These are phyloP conservation scores for Pampus argenteus DNA, from an alignment of 2,797 vertebrate genomes.

Conservation along the genomic window DNA sequence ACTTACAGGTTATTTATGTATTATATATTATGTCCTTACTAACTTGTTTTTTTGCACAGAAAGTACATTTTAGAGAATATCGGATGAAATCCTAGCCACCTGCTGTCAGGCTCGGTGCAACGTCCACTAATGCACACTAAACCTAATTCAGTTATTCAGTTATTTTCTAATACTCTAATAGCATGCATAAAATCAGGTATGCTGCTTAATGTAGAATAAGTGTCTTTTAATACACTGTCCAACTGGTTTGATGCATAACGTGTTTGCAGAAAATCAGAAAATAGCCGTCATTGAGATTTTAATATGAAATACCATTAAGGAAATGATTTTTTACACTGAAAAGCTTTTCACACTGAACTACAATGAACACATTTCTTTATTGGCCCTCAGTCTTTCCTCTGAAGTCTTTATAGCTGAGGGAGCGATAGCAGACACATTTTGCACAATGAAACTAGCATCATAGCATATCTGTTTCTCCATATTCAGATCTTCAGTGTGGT, in stretches of 20 bases:
- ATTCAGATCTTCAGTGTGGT: constrained; percentile 15
- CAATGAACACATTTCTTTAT: neutral
- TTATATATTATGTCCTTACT: neutral
- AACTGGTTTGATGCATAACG: neutral
- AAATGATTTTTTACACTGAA: neutral
- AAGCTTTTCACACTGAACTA: neutral
- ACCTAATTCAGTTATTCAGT: too few relatives aligned
- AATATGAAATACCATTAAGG: neutral
- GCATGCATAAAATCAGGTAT: neutral
- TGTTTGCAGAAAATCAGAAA: neutral
- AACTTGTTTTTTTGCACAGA: neutral
- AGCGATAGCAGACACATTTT: neutral
- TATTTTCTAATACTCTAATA: too few relatives aligned
- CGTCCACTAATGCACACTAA: neutral
- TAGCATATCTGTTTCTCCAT: constrained; percentile 5
- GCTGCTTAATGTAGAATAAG: neutral
- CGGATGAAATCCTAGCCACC: neutral
- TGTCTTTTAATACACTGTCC: neutral
- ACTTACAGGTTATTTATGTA: too few relatives aligned
- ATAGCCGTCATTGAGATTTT: neutral
- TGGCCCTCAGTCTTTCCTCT: neutral
- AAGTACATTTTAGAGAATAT: neutral
- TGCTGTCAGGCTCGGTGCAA: neutral
- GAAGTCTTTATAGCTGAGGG: neutral
- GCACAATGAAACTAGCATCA: neutral